Percentiles rank a stretch among this genome's conserved stretches.
Evolutionary conservation across 2,888 invertebrate species (phyloP).

Genomic region (Hylaea fasciaria): DNA sequence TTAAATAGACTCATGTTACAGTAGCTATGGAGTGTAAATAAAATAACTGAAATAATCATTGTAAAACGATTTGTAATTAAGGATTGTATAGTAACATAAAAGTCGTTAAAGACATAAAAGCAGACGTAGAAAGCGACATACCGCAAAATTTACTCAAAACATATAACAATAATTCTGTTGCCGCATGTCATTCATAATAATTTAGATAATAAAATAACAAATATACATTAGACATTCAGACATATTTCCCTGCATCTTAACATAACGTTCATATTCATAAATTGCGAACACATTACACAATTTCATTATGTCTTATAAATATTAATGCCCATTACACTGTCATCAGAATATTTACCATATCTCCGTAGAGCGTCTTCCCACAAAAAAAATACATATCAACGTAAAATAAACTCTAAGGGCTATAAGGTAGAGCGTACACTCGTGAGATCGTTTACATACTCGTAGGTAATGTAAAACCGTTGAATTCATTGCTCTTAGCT

Average conservation of each 20-base stretch:
- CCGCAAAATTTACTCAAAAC: background rate
- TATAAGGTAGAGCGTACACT: conserved; percentile 21
- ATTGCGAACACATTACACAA: conserved; percentile 31
- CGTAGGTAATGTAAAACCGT: conserved; percentile 32
- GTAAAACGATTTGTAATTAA: too few relatives aligned
- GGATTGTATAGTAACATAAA: too few relatives aligned
- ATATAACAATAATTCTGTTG: background rate
- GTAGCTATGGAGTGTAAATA: too few relatives aligned
- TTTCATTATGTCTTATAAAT: conserved; percentile 40
- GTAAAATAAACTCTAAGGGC: conserved; percentile 18
- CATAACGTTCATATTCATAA: conserved; percentile 36
- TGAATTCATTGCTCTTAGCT: conserved; percentile 34
- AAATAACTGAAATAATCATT: too few relatives aligned
- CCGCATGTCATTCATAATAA: background rate
- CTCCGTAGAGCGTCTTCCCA: conserved; percentile 21
- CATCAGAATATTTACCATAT: conserved; percentile 30
- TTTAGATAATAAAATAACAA: conserved; percentile 4
- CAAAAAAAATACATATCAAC: conserved; percentile 20
- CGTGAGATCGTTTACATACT: conserved; percentile 38
- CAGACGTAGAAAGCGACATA: background rate
- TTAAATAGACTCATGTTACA: too few relatives aligned
- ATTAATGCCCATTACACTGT: conserved; percentile 37
- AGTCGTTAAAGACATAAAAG: too few relatives aligned
- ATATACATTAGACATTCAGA: background rate
- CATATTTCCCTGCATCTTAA: conserved; percentile 8